Conservation (phyloP, 2,888 invertebrate genomes). For the Pherbina coryleti region DNA sequence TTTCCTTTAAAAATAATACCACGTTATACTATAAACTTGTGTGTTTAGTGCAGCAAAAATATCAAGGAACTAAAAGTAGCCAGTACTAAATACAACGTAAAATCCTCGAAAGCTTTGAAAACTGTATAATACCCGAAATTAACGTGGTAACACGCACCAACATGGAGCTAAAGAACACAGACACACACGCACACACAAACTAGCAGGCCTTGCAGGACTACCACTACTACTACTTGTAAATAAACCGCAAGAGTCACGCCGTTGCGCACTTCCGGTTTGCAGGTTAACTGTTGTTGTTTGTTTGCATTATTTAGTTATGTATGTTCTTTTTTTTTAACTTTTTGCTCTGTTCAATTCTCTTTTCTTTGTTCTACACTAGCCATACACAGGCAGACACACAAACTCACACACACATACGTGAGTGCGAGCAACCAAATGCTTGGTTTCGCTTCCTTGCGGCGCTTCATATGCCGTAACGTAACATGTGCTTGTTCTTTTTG, state of each 20-base stretch:
- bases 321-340: neutral
- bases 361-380: neutral
- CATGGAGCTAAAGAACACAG: neutral
- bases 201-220: neutral
- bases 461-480: constrained; percentile 13
- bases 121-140: neutral
- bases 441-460: constrained; percentile 19
- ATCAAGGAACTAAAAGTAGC: no score
- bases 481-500: neutral
- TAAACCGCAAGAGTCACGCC: neutral
- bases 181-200: neutral
- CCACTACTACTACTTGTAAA: neutral
- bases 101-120: no score
- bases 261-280: neutral
- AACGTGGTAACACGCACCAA: neutral
- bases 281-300: neutral
- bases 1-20: no score
- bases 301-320: neutral
- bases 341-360: neutral
- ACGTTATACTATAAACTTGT: no score
- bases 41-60: no score
- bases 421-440: neutral
- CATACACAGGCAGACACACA: no score
- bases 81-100: no score
- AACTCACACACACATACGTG: neutral